Conservation (phyloP, 1,140 invertebrate species). For the Proales similis region DNA sequence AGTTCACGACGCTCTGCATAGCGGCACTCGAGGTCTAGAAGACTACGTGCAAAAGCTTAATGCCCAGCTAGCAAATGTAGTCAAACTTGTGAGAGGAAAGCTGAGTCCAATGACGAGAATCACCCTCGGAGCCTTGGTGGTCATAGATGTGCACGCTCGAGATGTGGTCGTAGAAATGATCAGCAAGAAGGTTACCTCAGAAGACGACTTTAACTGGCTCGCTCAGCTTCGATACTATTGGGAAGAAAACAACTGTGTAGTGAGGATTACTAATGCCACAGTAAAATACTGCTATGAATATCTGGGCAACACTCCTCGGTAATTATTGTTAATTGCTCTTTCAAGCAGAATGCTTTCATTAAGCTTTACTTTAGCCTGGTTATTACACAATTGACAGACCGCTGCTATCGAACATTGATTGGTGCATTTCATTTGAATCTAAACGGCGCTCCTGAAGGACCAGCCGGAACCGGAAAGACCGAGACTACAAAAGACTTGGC, state of each 20-base stretch:
- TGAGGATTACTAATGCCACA: constrained; percentile 52
- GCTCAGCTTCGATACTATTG: constrained; percentile 54
- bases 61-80: constrained; percentile 48
- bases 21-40: constrained; percentile 2
- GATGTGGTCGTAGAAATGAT: constrained; percentile 45
- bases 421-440: constrained; percentile 53
- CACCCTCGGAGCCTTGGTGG: constrained; percentile 52
- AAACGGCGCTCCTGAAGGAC: constrained; percentile 44
- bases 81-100: constrained; percentile 53
- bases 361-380: constrained; percentile 44
- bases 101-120: constrained; percentile 51
- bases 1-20: constrained; percentile 45
- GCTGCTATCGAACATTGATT: constrained; percentile 52
- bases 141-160: constrained; percentile 48
- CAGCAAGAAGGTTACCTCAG: constrained; percentile 44
- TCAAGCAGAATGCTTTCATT: neutral
- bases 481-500: constrained; percentile 55
- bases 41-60: constrained; percentile 46
- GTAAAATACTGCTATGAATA: constrained; percentile 54
- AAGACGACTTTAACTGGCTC: constrained; percentile 54
- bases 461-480: constrained; percentile 65
- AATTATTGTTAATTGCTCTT: neutral
- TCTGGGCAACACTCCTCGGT: constrained; percentile 49
- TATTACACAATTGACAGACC: constrained; percentile 54
- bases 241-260: constrained; percentile 44